Base-by-base conservation (phyloP, 2,113 vertebrate genomes). In the Festucalex cinctus region DNA sequence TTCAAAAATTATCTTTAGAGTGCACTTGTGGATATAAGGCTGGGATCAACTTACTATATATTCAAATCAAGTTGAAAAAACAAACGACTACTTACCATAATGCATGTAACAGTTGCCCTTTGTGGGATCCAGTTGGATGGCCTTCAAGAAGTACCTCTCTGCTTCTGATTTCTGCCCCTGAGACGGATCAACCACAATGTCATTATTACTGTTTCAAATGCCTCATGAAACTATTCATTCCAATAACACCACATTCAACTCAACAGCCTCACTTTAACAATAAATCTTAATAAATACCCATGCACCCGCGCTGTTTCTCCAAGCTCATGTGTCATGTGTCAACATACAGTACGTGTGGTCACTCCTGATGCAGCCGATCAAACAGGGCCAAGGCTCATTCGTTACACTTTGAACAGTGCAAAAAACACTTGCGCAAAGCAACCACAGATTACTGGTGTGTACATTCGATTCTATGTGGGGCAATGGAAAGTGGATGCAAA, bases 51-150 rank as follows among this genome's bases (percentile, higher is more conserved):
- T 32, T 32, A 32, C 28, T 32, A 66, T 53, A 57, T 36, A 68
- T 71, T 46, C 10, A 63, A 62, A 49, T 54, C 24, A 67, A 71
- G 54, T 37, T 2, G 20, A 9, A 17, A 32, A 49, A 65, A 65
- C 10, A 65, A 65, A 49, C 9, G 44, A 9, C 56, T 8, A 1
- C 94, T 73, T 88, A 98, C 96, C 96, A 73, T 99, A 98, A 93
- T 99, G 97, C 97, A 99, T 99, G 85, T 99, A 99, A 90, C 96
- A 98, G 90, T 96, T 99, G 86, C 95, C 96, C 92, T 98, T 99
- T 80, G 93, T 89, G 67, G 97, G 95, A 87, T 99, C 97, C 65
- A 99, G 93, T 65, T 96, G 94, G 90, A 98, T 96, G 71, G 96
- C 96, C 88, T 96, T 98, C 81, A 97, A 73, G 81, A 99, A 98